phyloP scores from a whole-genome alignment of 2,888 invertebrate species.

The Agriotes lineatus region DNA sequence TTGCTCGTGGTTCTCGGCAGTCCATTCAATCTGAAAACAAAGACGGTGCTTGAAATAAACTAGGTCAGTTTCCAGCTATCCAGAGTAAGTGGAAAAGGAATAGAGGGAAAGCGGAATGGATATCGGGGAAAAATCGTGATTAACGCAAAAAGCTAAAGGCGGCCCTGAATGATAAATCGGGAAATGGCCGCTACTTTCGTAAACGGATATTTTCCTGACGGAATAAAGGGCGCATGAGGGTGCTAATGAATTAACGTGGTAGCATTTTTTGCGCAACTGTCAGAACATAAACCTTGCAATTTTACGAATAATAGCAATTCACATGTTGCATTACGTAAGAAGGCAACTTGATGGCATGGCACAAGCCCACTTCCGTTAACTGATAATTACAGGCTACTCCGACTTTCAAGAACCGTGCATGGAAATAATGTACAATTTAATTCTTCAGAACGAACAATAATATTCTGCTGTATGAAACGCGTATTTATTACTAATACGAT shows the following conservation, averaged over 20 bases:
- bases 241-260: too few relatives aligned
- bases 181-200: too few relatives aligned
- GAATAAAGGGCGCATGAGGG: too few relatives aligned
- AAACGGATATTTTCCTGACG: too few relatives aligned
- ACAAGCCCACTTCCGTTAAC: conserved; percentile 17
- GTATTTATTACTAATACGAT: neutral
- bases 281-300: too few relatives aligned
- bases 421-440: conserved; percentile 5
- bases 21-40: conserved; percentile 44
- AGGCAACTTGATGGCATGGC: conserved; percentile 5
- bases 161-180: neutral
- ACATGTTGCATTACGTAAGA: conserved; percentile 22
- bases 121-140: neutral
- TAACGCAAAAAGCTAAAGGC: neutral
- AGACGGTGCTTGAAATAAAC: conserved; percentile 25
- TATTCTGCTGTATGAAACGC: neutral
- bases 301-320: too few relatives aligned
- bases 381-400: conserved; percentile 22
- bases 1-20: conserved; percentile 22
- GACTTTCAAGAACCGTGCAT: conserved; percentile 6
- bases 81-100: neutral
- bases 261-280: too few relatives aligned
- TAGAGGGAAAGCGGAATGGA: neutral
- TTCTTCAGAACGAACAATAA: conserved; percentile 3
- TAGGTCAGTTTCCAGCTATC: conserved; percentile 30